Conservation (phyloP, 2,888 invertebrate genomes). For the Drosophila paranaensis region DNA sequence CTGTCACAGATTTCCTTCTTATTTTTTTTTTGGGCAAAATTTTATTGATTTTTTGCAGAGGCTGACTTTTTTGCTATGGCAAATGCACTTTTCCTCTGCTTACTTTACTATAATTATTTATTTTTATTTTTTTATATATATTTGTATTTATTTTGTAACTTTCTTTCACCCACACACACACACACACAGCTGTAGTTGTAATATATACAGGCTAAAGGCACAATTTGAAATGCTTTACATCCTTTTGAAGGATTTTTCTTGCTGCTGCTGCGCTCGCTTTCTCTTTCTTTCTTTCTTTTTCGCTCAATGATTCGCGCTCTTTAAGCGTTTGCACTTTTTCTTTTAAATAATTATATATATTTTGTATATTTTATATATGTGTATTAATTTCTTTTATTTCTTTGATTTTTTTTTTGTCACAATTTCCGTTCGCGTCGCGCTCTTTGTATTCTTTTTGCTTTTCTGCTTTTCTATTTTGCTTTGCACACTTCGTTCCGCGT, state of each 20-base stretch:
- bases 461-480: constrained; percentile 21
- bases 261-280: constrained; percentile 32
- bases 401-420: constrained; percentile 45
- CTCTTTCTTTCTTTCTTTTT: constrained; percentile 17
- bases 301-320: constrained; percentile 59
- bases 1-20: constrained; percentile 58
- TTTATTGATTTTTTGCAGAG: constrained; percentile 70
- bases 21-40: constrained; percentile 68
- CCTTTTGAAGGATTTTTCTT: constrained; percentile 67
- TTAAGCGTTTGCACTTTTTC: constrained; percentile 60
- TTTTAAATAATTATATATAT: constrained; percentile 11
- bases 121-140: neutral
- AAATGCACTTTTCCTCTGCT: constrained; percentile 54
- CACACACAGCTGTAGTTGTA: constrained; percentile 21
- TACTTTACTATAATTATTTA: constrained; percentile 10
- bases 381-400: constrained; percentile 10
- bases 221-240: constrained; percentile 75
- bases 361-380: constrained; percentile 9
- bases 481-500: constrained; percentile 54
- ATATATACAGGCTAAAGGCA: constrained; percentile 58
- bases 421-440: constrained; percentile 71
- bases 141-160: constrained; percentile 9
- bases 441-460: constrained; percentile 11
- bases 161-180: constrained; percentile 25
- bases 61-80: constrained; percentile 40